Conservation (phyloP, 2,113 vertebrate genomes). For the Scomber colias region DNA sequence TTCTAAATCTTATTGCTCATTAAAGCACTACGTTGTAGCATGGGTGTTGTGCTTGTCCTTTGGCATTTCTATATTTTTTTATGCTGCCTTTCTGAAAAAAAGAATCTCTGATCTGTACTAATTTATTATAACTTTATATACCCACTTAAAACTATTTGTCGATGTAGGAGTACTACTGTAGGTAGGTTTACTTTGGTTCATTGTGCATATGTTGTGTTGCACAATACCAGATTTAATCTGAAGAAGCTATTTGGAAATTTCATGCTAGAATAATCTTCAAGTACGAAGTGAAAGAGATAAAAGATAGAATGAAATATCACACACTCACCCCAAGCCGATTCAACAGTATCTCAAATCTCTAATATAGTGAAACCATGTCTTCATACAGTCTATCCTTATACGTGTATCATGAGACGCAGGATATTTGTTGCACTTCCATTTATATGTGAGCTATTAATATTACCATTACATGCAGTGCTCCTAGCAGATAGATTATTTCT, state of each 20-base stretch:
- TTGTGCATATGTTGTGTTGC: background rate
- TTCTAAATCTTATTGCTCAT: too few species aligned
- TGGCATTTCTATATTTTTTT: too few species aligned
- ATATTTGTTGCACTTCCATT: conserved; percentile 6
- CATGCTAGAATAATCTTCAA: conserved; percentile 4
- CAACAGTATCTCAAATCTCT: background rate
- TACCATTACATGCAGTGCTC: background rate
- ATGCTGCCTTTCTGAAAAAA: too few species aligned
- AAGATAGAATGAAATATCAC: background rate
- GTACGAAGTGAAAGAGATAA: background rate
- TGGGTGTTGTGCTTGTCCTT: too few species aligned
- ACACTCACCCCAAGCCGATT: background rate
- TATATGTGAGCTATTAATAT: background rate
- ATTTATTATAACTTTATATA: too few species aligned
- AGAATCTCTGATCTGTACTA: too few species aligned
- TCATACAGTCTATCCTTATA: background rate
- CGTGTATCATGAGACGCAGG: background rate
- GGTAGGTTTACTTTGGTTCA: too few species aligned
- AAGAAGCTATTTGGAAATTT: background rate
- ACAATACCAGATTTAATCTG: background rate
- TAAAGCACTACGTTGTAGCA: too few species aligned
- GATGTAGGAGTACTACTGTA: too few species aligned
- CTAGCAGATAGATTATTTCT: background rate
- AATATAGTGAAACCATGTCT: background rate
- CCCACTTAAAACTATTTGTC: too few species aligned